Percentiles rank a stretch among this genome's conserved stretches.
Evolutionary conservation across 2,113 vertebrate genomes (phyloP).

Genomic region (Erythrocercus mccallii): DNA sequence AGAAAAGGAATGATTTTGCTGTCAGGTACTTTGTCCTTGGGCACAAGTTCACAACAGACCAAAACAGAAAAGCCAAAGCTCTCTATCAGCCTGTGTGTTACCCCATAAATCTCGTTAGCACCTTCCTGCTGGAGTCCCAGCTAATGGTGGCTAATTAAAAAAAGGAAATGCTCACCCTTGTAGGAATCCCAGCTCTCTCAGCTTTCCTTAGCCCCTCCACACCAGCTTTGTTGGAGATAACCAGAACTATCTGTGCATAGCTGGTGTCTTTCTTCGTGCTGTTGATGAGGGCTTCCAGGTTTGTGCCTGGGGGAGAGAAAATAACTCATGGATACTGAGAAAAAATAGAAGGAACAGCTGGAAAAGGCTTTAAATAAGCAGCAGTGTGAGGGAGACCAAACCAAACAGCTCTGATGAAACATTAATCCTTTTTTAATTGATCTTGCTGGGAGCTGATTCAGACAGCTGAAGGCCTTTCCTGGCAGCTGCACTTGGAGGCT

Average conservation of each 20-base stretch:
- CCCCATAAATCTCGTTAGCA: background rate
- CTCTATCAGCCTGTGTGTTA: background rate
- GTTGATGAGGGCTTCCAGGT: constrained; percentile 91
- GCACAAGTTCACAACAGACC: background rate
- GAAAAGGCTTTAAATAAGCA: background rate
- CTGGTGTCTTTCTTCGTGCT: constrained; percentile 81
- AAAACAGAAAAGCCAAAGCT: background rate
- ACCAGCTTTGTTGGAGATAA: constrained; percentile 89
- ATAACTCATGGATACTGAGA: background rate
- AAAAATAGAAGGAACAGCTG: background rate
- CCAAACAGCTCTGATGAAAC: background rate
- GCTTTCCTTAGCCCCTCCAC: constrained; percentile 89
- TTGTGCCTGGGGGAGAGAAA: constrained; percentile 80
- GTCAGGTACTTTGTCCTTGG: background rate
- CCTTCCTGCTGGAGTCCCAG: background rate
- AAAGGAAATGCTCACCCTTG: constrained; percentile 75
- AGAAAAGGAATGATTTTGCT: background rate
- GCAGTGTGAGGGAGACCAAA: background rate
- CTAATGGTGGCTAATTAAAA: background rate
- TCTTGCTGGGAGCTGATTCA: background rate
- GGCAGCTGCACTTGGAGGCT: background rate
- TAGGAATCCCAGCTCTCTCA: constrained; percentile 86
- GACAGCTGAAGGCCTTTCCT: background rate
- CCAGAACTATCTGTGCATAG: constrained; percentile 84
- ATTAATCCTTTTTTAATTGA: background rate